Conservation (phyloP, 2,888 invertebrate species). For the Lycaena phlaeas region DNA sequence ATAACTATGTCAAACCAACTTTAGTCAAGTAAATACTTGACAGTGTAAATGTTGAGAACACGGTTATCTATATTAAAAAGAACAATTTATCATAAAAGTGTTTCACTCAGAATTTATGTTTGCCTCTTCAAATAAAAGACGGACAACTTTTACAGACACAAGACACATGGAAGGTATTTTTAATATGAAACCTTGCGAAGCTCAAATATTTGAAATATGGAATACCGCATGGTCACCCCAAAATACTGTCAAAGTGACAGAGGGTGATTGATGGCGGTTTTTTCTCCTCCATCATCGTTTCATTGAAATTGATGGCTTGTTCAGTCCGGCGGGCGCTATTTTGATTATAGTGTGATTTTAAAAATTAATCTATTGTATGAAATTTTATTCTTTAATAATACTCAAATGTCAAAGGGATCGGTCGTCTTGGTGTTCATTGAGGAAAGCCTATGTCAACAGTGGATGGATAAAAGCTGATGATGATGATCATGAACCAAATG, state of each 20-base stretch:
- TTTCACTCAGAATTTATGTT: not conserved
- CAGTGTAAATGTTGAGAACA: too few relatives aligned
- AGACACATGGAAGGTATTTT: constrained; percentile 14
- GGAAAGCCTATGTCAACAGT: too few relatives aligned
- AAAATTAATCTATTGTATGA: constrained; percentile 26
- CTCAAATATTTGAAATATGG: constrained; percentile 21
- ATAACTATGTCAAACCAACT: too few relatives aligned
- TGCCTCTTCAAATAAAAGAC: constrained; percentile 6
- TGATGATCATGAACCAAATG: too few relatives aligned
- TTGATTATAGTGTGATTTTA: constrained; percentile 28
- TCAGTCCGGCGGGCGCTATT: constrained; percentile 26
- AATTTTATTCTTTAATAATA: not conserved
- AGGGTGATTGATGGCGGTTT: constrained; percentile 42
- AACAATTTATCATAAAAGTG: constrained; percentile 4
- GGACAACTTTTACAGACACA: not conserved
- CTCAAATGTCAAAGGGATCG: not conserved
- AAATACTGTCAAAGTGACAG: constrained; percentile 35
- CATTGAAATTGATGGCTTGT: constrained; percentile 56
- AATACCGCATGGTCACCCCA: constrained; percentile 25
- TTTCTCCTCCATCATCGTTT: constrained; percentile 48
- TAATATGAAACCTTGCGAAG: constrained; percentile 14
- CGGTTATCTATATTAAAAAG: too few relatives aligned
- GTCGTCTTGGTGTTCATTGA: too few relatives aligned
- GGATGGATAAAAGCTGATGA: too few relatives aligned
- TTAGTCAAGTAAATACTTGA: too few relatives aligned